phyloP scores from a whole-genome alignment of 2,797 vertebrate species.

The Esox masquinongy region DNA sequence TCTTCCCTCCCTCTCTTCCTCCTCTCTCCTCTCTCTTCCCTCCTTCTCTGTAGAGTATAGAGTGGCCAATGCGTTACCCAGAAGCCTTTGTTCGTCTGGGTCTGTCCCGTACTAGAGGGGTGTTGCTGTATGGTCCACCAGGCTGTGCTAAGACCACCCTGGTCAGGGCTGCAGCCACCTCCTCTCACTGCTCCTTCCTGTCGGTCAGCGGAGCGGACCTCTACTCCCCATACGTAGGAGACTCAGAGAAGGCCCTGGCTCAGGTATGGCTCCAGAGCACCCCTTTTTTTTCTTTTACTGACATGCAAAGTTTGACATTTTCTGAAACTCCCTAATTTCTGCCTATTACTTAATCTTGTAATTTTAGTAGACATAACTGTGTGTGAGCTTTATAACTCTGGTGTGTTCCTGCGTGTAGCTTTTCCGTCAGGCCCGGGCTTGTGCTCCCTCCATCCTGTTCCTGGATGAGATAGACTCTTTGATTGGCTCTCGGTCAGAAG shows the following conservation, averaged over 20 bases:
- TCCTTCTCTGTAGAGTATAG: slow-evolving; percentile 77
- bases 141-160: slow-evolving; percentile 95
- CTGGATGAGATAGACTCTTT: slow-evolving; percentile 96
- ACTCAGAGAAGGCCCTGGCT: slow-evolving; percentile 89
- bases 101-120: slow-evolving; percentile 81
- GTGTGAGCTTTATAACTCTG: not conserved
- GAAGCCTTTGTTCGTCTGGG: slow-evolving; percentile 87
- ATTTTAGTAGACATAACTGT: not conserved
- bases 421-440: slow-evolving; percentile 89
- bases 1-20: not conserved
- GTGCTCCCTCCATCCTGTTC: slow-evolving; percentile 90
- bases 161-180: slow-evolving; percentile 83
- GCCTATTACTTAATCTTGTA: not conserved
- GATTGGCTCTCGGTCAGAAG: slow-evolving; percentile 80
- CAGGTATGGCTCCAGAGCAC: slow-evolving; percentile 73
- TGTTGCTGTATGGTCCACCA: slow-evolving; percentile 90
- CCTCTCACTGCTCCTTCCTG: slow-evolving; percentile 85
- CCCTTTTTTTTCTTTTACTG: not conserved
- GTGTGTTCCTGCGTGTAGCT: slow-evolving; percentile 69
- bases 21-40: not conserved
- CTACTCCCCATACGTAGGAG: slow-evolving; percentile 90
- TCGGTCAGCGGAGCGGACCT: slow-evolving; percentile 90
- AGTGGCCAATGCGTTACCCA: slow-evolving; percentile 92
- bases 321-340: too few species aligned
- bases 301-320: not conserved